A percentile compares a stretch with the other conserved stretches of the same genome.
These are phyloP conservation scores for Scrobipalpa costella DNA, from an alignment of 2,888 invertebrate genomes.

Conservation along the genomic window DNA sequence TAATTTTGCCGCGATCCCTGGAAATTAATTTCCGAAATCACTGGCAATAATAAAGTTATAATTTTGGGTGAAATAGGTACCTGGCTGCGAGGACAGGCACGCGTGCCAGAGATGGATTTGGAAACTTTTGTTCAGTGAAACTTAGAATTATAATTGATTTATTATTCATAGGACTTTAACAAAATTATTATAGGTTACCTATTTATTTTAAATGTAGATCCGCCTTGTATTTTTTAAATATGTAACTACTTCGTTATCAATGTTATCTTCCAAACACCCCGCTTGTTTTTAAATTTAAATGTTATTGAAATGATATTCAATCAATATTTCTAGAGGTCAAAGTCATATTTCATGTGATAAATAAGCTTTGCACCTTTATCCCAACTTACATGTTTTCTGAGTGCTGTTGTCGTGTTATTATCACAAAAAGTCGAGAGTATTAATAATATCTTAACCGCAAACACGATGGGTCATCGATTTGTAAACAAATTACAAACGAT, in stretches of 20 bases:
- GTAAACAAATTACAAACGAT: constrained; percentile 22
- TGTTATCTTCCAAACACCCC: no score
- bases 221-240: no score
- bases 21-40: constrained; percentile 78
- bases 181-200: no score
- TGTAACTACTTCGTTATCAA: no score
- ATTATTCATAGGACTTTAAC: no score
- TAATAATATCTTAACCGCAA: constrained; percentile 24
- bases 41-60: constrained; percentile 77
- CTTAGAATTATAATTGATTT: no score
- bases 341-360: constrained; percentile 10
- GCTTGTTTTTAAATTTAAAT: constrained; percentile 3
- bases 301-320: constrained; percentile 21
- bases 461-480: constrained; percentile 22
- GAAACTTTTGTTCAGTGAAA: background rate
- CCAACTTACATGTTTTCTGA: constrained; percentile 5
- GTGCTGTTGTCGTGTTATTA: constrained; percentile 16
- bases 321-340: constrained; percentile 19
- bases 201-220: no score
- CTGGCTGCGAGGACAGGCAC: constrained; percentile 55
- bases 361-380: constrained; percentile 2
- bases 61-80: constrained; percentile 71
- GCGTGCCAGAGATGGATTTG: constrained; percentile 52
- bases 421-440: constrained; percentile 13
- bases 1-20: constrained; percentile 72